These are phyloP conservation scores for Allacma fusca DNA, from an alignment of 2,888 invertebrate species.

Conservation along the genomic window DNA sequence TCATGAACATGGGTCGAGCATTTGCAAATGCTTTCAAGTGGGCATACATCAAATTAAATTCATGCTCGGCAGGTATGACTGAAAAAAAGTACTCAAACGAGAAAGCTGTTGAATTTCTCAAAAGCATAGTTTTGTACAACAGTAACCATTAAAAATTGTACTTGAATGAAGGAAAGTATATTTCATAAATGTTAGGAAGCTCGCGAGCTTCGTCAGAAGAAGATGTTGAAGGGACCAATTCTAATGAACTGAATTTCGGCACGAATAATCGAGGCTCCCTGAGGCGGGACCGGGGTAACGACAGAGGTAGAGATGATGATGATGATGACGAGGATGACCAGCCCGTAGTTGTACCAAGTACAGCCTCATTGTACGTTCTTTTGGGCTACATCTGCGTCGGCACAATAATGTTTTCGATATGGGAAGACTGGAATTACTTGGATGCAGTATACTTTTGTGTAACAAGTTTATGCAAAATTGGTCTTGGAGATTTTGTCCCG, in stretches of 20 bases:
- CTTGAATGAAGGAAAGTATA: background rate
- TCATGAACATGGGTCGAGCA: constrained; percentile 88
- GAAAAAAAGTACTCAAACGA: no score
- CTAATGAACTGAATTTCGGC: no score
- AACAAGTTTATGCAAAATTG: constrained; percentile 87
- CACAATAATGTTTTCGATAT: constrained; percentile 86
- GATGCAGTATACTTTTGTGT: constrained; percentile 90
- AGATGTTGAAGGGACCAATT: constrained; percentile 20
- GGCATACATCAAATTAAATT: constrained; percentile 78
- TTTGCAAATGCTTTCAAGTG: constrained; percentile 83
- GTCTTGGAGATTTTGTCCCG: constrained; percentile 88
- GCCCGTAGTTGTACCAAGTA: constrained; percentile 80
- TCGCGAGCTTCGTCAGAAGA: constrained; percentile 25
- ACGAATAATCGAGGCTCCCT: background rate
- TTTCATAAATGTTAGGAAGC: background rate
- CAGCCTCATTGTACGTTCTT: constrained; percentile 89
- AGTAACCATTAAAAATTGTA: background rate
- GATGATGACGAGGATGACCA: constrained; percentile 61
- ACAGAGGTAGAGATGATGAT: constrained; percentile 31
- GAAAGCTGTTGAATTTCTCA: no score
- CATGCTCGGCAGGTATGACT: constrained; percentile 66
- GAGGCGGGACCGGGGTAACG: constrained; percentile 28
- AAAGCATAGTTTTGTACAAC: no score
- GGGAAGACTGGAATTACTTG: constrained; percentile 87
- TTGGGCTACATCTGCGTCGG: constrained; percentile 83